Evolutionary conservation across 2,888 invertebrate genomes (phyloP), one percentile per base, ranked within the genome.

Genomic region (Hirtodrosophila trivittata): DNA sequence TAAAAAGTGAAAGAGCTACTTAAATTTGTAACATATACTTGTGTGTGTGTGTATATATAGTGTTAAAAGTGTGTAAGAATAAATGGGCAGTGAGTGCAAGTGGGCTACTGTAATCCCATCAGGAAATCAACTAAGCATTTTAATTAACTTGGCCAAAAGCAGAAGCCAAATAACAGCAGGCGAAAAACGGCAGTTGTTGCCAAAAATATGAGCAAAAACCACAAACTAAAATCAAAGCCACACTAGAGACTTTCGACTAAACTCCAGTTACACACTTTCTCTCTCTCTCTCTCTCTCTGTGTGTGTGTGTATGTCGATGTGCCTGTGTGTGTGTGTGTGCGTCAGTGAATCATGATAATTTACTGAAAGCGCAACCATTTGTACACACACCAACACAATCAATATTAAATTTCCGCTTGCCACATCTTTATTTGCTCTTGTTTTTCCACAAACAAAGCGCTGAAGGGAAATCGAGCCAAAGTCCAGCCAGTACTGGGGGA

Each of bases 401-500:
- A 80, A 80, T 80, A 80, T 85, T 77, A 85, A 80, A 80, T 85
- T 80, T 80, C 70, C 85, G 78, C 85, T 65, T 73, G 85, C 80
- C 78, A 70, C 85, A 82, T 84, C 78, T 77, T 84, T 84, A 75
- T 84, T 80, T 82, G 78, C 69, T 62, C 57, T 66, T 65, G 75
- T 66, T 76, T 62, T 62, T 52, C 43, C 43, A 43, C 56, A 54
- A 63, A 59, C 66, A 52, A 33, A 46, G 41, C 37, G 42, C n/a
- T 42, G 39, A 18, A 12, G 32, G 26, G 38, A 28, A 8, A 28
- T 28, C 5, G 28, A 28, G 28, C 2, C 9, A 28, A 9, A 9
- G 28, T 28, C 28, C 1, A 33, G 38, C 18, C 3, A 14, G 10
- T n/a, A 18, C 7, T 13, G 45, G n/a, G 9, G 12, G 26, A 12